Percentiles rank a stretch among this genome's conserved stretches.
These are phyloP conservation scores for Lasioglossum vierecki DNA, from an alignment of 2,888 invertebrate genomes.

Conservation along the genomic window DNA sequence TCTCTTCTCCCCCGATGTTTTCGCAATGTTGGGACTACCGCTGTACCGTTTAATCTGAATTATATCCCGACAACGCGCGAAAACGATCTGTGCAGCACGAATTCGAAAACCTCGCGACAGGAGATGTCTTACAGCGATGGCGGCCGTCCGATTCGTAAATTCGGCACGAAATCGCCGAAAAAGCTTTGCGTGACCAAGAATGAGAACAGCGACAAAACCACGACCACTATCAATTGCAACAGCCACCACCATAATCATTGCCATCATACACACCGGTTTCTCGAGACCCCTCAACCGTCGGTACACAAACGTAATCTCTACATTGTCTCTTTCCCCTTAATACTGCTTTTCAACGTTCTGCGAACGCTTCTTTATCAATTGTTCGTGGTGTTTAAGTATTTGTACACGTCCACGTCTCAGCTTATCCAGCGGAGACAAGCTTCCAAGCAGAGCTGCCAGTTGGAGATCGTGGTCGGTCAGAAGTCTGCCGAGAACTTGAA, in stretches of 20 bases:
- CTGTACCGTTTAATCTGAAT: slow-evolving; percentile 30
- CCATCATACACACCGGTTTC: slow-evolving; percentile 73
- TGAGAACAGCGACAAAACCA: slow-evolving; percentile 80
- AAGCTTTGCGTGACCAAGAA: slow-evolving; percentile 82
- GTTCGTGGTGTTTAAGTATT: slow-evolving; percentile 93
- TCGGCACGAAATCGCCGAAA: slow-evolving; percentile 84
- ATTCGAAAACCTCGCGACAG: slow-evolving; percentile 62
- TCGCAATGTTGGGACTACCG: slow-evolving; percentile 57
- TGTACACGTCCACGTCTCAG: slow-evolving; percentile 92
- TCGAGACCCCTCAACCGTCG: slow-evolving; percentile 87
- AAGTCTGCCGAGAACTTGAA: slow-evolving; percentile 75
- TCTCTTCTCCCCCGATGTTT: slow-evolving; percentile 30
- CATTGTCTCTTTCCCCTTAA: slow-evolving; percentile 94
- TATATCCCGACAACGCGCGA: slow-evolving; percentile 38
- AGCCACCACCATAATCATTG: slow-evolving; percentile 76
- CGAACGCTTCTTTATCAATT: slow-evolving; percentile 93
- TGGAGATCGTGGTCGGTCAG: slow-evolving; percentile 85
- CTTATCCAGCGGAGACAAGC: slow-evolving; percentile 87
- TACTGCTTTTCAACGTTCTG: slow-evolving; percentile 93
- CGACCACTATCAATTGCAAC: slow-evolving; percentile 80
- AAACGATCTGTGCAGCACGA: slow-evolving; percentile 29
- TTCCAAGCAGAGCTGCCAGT: slow-evolving; percentile 84
- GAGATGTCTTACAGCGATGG: slow-evolving; percentile 84
- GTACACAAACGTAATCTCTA: slow-evolving; percentile 95
- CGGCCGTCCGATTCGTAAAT: slow-evolving; percentile 84